Percentiles rank a stretch among this genome's conserved stretches.
These are phyloP conservation scores for Graphium colonna DNA, from an alignment of 2,888 invertebrate genomes.

Conservation along the genomic window DNA sequence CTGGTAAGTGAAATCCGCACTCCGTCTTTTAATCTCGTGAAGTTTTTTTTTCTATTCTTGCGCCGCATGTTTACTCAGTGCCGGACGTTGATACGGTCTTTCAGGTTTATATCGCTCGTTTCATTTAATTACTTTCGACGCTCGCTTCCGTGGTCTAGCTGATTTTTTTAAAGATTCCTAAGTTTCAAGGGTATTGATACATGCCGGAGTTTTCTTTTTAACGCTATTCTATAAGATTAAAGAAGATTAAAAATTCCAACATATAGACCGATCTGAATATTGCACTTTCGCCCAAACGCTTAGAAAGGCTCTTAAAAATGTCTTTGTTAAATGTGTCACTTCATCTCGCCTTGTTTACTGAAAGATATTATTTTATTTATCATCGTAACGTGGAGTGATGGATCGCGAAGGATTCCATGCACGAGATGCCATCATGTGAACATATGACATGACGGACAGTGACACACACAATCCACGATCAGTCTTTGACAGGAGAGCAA, in stretches of 20 bases:
- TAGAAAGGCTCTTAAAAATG: too few species aligned
- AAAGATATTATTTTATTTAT: not conserved
- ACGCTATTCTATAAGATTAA: not conserved
- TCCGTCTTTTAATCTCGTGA: constrained; percentile 7
- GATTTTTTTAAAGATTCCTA: not conserved
- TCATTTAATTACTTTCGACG: not conserved
- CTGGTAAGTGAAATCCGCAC: constrained; percentile 56
- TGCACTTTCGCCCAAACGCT: too few species aligned
- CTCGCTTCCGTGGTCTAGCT: not conserved
- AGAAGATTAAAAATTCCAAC: too few species aligned
- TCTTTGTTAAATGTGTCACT: not conserved
- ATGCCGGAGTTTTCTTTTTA: not conserved
- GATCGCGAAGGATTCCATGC: constrained; percentile 12
- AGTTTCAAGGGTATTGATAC: too few species aligned
- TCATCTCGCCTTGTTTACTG: not conserved
- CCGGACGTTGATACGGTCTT: not conserved
- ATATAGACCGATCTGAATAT: too few species aligned
- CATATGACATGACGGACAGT: constrained; percentile 7
- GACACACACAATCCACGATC: constrained; percentile 7
- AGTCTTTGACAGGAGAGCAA: constrained; percentile 6
- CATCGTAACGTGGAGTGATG: not conserved
- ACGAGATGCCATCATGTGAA: constrained; percentile 5
- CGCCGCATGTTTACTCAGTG: constrained; percentile 4
- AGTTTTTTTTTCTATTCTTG: constrained; percentile 13
- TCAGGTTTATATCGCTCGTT: constrained; percentile 3